Base-by-base conservation (phyloP, 2,797 vertebrate genomes). In the Gadopsis bispinosus region DNA sequence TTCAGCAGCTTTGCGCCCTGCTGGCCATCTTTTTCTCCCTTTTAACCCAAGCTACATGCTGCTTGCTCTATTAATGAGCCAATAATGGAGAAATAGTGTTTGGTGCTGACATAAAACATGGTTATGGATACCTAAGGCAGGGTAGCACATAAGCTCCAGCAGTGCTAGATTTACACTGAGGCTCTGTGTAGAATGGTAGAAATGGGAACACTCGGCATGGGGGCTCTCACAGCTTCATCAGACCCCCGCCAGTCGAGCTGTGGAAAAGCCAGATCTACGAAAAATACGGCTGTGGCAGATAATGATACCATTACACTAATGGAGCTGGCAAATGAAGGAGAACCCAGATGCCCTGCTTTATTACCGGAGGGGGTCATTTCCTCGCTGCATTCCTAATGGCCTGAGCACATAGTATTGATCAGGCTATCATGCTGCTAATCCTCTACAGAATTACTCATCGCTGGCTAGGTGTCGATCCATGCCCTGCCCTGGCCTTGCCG, bases 281-380 rank as follows among this genome's bases (percentile, higher is more conserved):
- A 95, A 95, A 95, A 96, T 97, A 97, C 96, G 96, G 95, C 95
- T 95, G 95, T 94, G 95, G 97, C 95, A 97, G 97, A 97, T 98
- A 98, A 97, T 96, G 96, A 97, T 95, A 95, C 97, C 96, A 98
- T 98, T 98, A 97, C 96, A 96, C 96, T 98, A 99, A 98, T 98
- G 97, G 97, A 97, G 95, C 95, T 86, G 12, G 96, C 96, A 98
- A 98, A 98, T 98, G 97, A 98, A 98, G 96, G 97, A 96, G 97
- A 97, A 97, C 96, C 92, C 93, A 96, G 96, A 96, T 97, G 96
- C 95, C 94, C 93, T 96, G 92, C 95, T 97, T 98, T 97, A 98
- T 99, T 97, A 97, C 97, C 97, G 93, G 95, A 97, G 97, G 96
- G 96, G 94, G 95, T 96, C 96, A 97, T 98, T 98, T 98, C 96